Evolutionary conservation across 92 coral and sea anemone genomes (phyloP), one percentile per base, ranked within the genome.

Genomic region (Pocillopora meandrina): DNA sequence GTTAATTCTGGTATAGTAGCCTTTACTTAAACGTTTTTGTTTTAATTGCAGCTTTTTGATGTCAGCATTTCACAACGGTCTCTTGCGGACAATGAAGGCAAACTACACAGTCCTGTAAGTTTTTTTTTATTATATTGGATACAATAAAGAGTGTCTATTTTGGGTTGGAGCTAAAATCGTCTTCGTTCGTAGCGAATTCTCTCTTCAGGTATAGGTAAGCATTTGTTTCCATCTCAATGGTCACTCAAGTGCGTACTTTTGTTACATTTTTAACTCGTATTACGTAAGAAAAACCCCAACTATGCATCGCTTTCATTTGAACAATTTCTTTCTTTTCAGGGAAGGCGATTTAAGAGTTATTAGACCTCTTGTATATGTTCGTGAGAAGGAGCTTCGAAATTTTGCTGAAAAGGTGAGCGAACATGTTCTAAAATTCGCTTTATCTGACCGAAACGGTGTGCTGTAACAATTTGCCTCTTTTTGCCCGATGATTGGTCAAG

Each of bases 11-110:
- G 4, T 42, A 3, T 3, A 42, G 8, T 42, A 42, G 52, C 52
- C 8, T 42, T 42, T 42, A 42, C 52, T 42, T 42, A 42, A 2
- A 42, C 52, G 52, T 42, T 77, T 12, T 7, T 69, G 20, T 15
- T 74, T 78, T 19, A 13, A 78, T 83, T 65, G 17, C 79, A 97
- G 99, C 85, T 97, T 97, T 84, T 67, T 97, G 67, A 97, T 97
- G 99, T 97, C 99, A 21, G 98, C 93, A 55, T 97, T 97, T 81
- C 99, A 97, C 82, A 97, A 97, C 72, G 99, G 99, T 42, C 88
- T 97, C 56, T 87, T 97, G 31, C 92, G 98, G 14, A 97, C 99
- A 59, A 97, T 97, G 99, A 97, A 97, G 82, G 99, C 99, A 12
- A 97, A 92, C 92, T 97, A 97, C 85, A 79, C 93, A 14, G 99